These are phyloP conservation scores for Parapsyche elsis DNA, from an alignment of 1,140 invertebrate genomes.

Conservation along the genomic window DNA sequence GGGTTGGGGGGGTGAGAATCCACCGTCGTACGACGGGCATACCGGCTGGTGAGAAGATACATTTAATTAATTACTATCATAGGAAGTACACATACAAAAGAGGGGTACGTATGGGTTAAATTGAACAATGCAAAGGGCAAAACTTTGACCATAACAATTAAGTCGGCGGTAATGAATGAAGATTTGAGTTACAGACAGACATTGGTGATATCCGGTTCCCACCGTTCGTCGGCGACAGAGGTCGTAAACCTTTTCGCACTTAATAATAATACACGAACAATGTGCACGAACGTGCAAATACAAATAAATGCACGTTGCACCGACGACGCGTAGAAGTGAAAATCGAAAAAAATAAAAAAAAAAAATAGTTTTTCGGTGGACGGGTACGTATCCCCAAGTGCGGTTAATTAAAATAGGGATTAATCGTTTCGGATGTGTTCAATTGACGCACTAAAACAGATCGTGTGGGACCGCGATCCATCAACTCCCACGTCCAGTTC, in stretches of 20 bases:
- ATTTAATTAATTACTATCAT: no score
- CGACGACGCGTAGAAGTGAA: no score
- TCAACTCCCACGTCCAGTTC: conserved; percentile 17
- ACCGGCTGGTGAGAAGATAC: no score
- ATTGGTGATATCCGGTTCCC: conserved; percentile 41
- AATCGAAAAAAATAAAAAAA: no score
- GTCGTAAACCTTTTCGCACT: conserved; percentile 30
- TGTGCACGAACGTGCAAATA: no score
- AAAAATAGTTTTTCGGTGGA: not conserved
- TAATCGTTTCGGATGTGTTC: conserved; percentile 51
- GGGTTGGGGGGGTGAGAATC: no score
- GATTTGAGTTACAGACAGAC: conserved; percentile 3
- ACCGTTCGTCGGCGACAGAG: not conserved
- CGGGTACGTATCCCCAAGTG: not conserved
- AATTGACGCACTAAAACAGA: conserved; percentile 41
- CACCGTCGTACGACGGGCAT: no score
- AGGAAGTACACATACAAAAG: no score
- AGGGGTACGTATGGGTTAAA: not conserved
- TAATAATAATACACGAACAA: no score
- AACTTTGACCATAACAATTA: conserved; percentile 23
- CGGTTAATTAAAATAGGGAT: conserved; percentile 46
- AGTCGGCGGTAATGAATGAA: conserved; percentile 18
- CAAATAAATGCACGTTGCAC: no score
- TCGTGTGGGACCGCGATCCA: conserved; percentile 16
- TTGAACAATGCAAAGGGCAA: not conserved